Base-by-base conservation (phyloP, 35 echinoderm and acorn worm genomes). In the Apostichopus parvimensis region DNA sequence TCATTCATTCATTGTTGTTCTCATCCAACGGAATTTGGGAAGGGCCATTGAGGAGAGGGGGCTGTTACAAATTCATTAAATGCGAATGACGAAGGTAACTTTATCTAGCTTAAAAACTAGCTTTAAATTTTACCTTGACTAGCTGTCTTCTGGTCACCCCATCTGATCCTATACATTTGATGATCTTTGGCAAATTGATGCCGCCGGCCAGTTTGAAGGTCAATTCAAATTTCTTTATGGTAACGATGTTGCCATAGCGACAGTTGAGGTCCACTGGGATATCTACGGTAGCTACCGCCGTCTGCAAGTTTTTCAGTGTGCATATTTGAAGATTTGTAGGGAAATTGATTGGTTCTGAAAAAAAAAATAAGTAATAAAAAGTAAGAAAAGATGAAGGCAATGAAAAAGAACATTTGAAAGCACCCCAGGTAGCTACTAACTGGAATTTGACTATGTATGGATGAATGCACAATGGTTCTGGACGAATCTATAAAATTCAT, bases 121-220 rank as follows among this genome's bases (percentile, higher is more conserved):
- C 34, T 45, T 45, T 45, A n/a, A n/a, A 45, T 4, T 4, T 88
- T 22, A 98, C 97, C 91, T 98, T 98, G 21, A 98, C 97, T 5
- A 98, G 77, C 60, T 98, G 97, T 73, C 93, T 95, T 22, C 95
- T 83, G 15, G 87, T 92, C 17, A 90, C 53, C 9, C 97, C 97
- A 93, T 98, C 95, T 64, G 97, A 94, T 10, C 94, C 97, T 5
- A 87, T 87, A 79, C 97, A 98, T 20, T 72, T 93, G 6, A 98
- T 80, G 54, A 98, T 98, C 91, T 98, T 98, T 6, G 97, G 97
- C 6, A 98, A 66, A 87, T 98, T 98, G 17, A 98, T 80, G 56
- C 97, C 97, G 6, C 97, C 97, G 5, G 97, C 97, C 20, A 98
- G 87, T 61, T 95, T 95, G 45, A 98, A 98, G 4, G 93, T 96